Base-by-base conservation (phyloP, 2,113 vertebrate genomes). In the Anser brachyrhynchus region DNA sequence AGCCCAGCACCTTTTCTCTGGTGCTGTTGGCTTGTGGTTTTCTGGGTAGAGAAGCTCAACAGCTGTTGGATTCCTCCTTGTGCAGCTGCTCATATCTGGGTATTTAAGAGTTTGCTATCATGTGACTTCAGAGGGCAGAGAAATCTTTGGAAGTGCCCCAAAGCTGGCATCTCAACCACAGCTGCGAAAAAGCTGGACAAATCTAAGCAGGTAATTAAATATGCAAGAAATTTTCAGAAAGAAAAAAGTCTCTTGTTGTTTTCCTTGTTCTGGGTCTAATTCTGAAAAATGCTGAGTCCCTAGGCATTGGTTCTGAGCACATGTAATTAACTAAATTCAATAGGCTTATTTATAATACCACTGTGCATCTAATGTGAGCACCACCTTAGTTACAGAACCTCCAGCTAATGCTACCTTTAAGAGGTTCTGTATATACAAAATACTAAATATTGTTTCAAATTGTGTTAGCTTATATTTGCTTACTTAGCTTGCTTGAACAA, bases 31-130 rank as follows among this genome's bases (percentile, higher is more conserved):
- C 52, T 92, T 67, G 76, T 89, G 90, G 65, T 57, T 97, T 86
- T 76, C 91, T 74, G 46, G 16, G 66, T n/a, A 87, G 65, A 84
- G 75, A 46, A 61, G 35, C 66, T 93, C 71, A 89, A 29, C 95
- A 97, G 95, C 96, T 97, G 96, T 33, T 94, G 92, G 76, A 89
- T 90, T 90, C 52, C 73, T 93, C 52, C 46, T 62, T 37, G 37
- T 74, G 89, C 95, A 96, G 96, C 95, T 97, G 96, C 73, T 94
- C n/a, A 3, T 84, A 81, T 29, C 37, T 89, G 80, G 21, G 28
- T 84, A 39, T 57, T 80, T 37, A 86, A 74, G 69, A 43, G 22
- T 69, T 92, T 71, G 20, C 23, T 78, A 70, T 86, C 0, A 3
- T 43, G 57, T 92, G 89, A 81, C 55, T 95, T 94, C 76, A 83